These are phyloP conservation scores for Borostomias antarcticus DNA, from an alignment of 2,797 vertebrate genomes.

Conservation along the genomic window DNA sequence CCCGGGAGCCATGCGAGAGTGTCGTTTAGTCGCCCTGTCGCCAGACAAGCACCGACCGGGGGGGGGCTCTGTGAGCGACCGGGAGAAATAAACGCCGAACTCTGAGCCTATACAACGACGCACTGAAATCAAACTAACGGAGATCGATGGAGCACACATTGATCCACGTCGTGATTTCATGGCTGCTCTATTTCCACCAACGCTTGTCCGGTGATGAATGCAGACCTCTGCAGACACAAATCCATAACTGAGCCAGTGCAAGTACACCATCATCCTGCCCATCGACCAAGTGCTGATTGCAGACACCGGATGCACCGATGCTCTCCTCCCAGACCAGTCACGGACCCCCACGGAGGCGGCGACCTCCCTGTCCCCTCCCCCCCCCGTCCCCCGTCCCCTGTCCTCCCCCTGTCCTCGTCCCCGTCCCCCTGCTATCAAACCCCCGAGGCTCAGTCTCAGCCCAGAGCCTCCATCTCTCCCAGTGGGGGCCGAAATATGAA, in stretches of 20 bases:
- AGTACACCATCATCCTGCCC: too few relatives aligned
- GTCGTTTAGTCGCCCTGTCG: neutral
- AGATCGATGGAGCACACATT: neutral
- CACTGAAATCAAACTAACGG: neutral
- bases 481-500: conserved; percentile 75
- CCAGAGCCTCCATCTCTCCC: conserved; percentile 69
- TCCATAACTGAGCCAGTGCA: too few relatives aligned
- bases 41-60: neutral
- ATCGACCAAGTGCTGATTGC: too few relatives aligned
- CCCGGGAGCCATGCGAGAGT: neutral
- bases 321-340: too few relatives aligned
- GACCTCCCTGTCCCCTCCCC: too few relatives aligned
- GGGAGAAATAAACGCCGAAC: neutral
- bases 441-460: neutral
- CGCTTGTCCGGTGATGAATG: neutral
- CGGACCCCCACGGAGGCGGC: too few relatives aligned
- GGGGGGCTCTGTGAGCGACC: too few relatives aligned
- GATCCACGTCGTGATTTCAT: neutral
- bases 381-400: too few relatives aligned
- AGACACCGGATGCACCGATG: too few relatives aligned
- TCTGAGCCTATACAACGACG: neutral
- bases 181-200: neutral
- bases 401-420: too few relatives aligned
- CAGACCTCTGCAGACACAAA: neutral
- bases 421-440: too few relatives aligned